Conservation (phyloP, 2,797 vertebrate genomes). For the Streptopelia turtur region DNA sequence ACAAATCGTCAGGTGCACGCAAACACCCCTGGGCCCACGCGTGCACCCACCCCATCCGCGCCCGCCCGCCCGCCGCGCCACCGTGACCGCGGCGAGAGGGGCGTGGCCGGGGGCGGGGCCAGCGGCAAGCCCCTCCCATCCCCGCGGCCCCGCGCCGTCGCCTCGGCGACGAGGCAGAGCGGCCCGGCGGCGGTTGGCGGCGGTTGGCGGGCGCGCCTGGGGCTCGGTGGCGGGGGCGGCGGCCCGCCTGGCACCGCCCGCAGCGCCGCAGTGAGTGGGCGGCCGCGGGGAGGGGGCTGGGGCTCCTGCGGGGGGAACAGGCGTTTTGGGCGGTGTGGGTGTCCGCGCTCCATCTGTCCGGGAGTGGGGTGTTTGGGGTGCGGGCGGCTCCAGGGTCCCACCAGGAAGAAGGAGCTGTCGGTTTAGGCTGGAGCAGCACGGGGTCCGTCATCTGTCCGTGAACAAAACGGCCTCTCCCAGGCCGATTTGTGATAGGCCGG, state of each 20-base stretch:
- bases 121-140: not conserved
- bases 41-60: not conserved
- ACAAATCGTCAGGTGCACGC: no score
- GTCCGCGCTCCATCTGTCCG: not conserved
- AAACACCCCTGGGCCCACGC: not conserved
- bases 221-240: not conserved
- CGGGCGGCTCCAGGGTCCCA: not conserved
- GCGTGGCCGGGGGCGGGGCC: not conserved
- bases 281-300: no score
- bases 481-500: rapidly evolving
- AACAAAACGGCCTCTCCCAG: rapidly evolving
- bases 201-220: not conserved
- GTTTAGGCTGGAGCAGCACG: not conserved
- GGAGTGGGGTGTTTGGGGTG: not conserved
- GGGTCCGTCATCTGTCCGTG: rapidly evolving
- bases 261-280: not conserved
- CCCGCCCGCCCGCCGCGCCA: not conserved
- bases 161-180: not conserved
- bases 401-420: not conserved
- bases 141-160: not conserved
- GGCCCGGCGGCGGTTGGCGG: not conserved
- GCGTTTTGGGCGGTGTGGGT: not conserved
- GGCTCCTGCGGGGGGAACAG: no score
- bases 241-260: not conserved
- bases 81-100: not conserved